A percentile compares a stretch with the other conserved stretches of the same genome.
Evolutionary conservation across 2,113 vertebrate species (phyloP).

Genomic region (Notarius lentiginosus): DNA sequence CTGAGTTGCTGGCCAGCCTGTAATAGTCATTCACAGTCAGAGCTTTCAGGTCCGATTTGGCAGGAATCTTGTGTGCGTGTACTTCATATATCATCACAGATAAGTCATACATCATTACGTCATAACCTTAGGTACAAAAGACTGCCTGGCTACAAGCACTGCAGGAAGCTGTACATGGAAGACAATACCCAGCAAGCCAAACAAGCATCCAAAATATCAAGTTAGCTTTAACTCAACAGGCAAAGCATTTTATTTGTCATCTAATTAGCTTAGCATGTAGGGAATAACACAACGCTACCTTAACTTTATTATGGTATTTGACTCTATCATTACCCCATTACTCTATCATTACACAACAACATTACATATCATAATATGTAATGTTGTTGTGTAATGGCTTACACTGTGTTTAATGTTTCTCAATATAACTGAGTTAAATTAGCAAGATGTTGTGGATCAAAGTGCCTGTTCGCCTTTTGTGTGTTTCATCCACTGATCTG

Average conservation of each 20-base stretch:
- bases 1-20: background rate
- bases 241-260: background rate
- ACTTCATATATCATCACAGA: background rate
- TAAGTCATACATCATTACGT: background rate
- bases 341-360: too few species aligned
- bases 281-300: background rate
- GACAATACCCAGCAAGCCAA: too few species aligned
- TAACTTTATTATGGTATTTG: background rate
- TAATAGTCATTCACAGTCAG: background rate
- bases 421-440: background rate
- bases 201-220: background rate
- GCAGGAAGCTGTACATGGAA: background rate
- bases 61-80: background rate
- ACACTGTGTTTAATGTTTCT: background rate
- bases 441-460: background rate
- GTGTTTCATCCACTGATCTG: too few species aligned
- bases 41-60: background rate
- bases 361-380: background rate
- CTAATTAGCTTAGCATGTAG: background rate
- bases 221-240: background rate
- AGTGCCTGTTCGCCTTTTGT: background rate
- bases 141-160: background rate
- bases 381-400: background rate
- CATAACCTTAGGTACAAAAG: background rate
- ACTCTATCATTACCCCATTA: background rate